Percentiles rank a stretch among this genome's conserved stretches.
These are phyloP conservation scores for Mastomys natalensis DNA, from an alignment of 2,113 vertebrate genomes.

Conservation along the genomic window DNA sequence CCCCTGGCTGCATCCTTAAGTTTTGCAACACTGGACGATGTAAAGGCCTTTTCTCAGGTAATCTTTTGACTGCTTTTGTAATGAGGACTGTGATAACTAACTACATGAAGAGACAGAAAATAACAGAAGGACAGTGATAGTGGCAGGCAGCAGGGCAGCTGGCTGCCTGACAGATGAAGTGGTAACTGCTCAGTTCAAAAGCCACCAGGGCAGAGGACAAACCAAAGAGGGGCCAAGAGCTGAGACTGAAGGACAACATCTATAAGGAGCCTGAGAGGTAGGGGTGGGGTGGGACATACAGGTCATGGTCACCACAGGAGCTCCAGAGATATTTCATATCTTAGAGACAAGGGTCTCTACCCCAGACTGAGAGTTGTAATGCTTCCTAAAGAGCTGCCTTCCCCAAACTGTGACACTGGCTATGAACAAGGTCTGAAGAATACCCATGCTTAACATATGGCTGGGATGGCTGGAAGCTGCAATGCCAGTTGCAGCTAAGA, in stretches of 20 bases:
- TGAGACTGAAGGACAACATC: background rate
- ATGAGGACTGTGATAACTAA: no score
- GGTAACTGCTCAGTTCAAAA: background rate
- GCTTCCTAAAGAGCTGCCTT: background rate
- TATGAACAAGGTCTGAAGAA: background rate
- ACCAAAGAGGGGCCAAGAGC: background rate
- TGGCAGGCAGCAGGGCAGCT: background rate
- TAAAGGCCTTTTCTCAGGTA: no score
- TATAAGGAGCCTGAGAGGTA: background rate
- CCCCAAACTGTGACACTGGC: background rate
- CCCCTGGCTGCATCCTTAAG: background rate
- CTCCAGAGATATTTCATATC: background rate
- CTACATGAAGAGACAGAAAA: background rate
- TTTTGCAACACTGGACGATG: background rate
- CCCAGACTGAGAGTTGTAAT: background rate
- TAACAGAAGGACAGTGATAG: background rate
- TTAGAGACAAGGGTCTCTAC: background rate
- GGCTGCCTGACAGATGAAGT: background rate
- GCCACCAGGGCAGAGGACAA: background rate
- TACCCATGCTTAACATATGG: no score
- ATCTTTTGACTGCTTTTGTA: background rate
- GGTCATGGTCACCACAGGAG: background rate
- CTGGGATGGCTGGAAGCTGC: background rate
- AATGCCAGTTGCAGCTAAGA: background rate
- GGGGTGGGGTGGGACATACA: background rate